Conservation (phyloP, 2,888 invertebrate genomes). For the Monochamus alternatus region DNA sequence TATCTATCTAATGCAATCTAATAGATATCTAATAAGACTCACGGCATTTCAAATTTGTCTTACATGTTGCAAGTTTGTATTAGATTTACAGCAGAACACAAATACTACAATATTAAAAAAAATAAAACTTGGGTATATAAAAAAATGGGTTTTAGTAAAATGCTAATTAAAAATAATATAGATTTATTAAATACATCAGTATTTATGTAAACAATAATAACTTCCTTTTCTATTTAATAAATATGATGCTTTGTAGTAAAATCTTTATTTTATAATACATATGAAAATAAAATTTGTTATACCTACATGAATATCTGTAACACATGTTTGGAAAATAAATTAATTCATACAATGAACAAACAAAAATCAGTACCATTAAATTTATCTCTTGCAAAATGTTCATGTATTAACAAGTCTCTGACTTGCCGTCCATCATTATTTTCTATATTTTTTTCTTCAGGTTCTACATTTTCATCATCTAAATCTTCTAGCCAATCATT, state of each 20-base stretch:
- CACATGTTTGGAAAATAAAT: slow-evolving; percentile 7
- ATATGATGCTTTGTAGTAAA: slow-evolving; percentile 3
- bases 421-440: slow-evolving; percentile 1
- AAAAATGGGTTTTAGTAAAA: too few species aligned
- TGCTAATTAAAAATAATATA: too few species aligned
- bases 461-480: slow-evolving; percentile 6
- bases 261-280: slow-evolving; percentile 7
- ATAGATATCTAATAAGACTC: too few species aligned
- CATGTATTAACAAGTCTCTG: slow-evolving; percentile 3
- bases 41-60: too few species aligned
- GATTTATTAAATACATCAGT: too few species aligned
- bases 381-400: slow-evolving; percentile 11
- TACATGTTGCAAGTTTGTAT: too few species aligned
- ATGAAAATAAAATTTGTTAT: slow-evolving; percentile 7
- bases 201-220: too few species aligned
- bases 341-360: neutral
- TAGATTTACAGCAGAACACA: too few species aligned
- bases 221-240: too few species aligned
- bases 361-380: neutral
- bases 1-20: too few species aligned
- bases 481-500: slow-evolving; percentile 17
- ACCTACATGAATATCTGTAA: slow-evolving; percentile 10
- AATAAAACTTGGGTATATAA: too few species aligned
- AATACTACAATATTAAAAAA: too few species aligned
- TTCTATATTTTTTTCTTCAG: slow-evolving; percentile 3